Percentiles rank a stretch among this genome's conserved stretches.
These are phyloP conservation scores for Apus apus DNA, from an alignment of 2,113 vertebrate genomes.

Conservation along the genomic window DNA sequence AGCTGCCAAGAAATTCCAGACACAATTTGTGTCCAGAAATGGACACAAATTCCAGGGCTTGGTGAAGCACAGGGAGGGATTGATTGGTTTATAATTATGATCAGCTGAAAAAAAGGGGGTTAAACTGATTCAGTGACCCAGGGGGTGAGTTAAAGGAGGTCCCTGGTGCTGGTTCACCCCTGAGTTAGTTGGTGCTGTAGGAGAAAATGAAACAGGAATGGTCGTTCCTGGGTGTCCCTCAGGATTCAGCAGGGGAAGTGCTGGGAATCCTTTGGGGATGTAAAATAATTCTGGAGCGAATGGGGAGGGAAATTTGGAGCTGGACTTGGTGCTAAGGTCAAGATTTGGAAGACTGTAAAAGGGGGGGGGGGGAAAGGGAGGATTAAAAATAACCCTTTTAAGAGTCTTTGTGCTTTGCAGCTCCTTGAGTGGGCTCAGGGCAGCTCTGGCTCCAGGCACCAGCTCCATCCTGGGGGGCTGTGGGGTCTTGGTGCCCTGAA, in stretches of 20 bases:
- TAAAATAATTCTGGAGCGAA: not conserved
- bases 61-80: not conserved
- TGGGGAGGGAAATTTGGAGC: not conserved
- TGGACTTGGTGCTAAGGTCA: not conserved
- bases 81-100: not conserved
- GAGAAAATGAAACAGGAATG: not conserved
- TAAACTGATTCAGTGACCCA: not conserved
- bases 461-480: not conserved
- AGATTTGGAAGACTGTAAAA: not conserved
- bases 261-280: not conserved
- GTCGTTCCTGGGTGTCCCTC: fast-evolving
- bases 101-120: not conserved
- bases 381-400: not conserved
- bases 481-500: not conserved
- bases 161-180: fast-evolving
- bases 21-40: too few relatives aligned
- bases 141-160: not conserved
- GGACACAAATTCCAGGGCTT: not conserved
- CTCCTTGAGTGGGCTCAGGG: not conserved
- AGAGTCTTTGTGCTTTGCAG: not conserved
- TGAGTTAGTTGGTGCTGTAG: too few relatives aligned
- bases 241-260: fast-evolving
- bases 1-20: not conserved
- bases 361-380: fast-evolving
- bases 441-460: not conserved